Conservation (phyloP, 2,888 invertebrate species). For the Drosophila kanekoi region DNA sequence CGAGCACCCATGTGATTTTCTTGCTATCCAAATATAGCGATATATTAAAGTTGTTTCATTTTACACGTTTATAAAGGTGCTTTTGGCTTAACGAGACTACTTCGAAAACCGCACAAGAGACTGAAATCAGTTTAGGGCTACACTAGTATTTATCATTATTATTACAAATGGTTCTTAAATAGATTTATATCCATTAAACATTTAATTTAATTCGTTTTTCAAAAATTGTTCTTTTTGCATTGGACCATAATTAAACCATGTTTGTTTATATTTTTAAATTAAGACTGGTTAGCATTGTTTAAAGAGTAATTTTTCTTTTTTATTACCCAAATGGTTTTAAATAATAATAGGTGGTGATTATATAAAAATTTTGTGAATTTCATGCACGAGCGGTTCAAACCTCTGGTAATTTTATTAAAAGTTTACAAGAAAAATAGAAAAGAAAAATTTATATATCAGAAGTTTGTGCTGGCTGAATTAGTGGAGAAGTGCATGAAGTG, state of each 20-base stretch:
- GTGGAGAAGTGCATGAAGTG: slow-evolving; percentile 27
- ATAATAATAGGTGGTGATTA: slow-evolving; percentile 26
- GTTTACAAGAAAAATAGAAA: slow-evolving; percentile 3
- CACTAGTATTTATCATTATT: slow-evolving; percentile 19
- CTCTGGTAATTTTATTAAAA: slow-evolving; percentile 18
- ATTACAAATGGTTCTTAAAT: slow-evolving; percentile 46
- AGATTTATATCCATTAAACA: slow-evolving; percentile 25
- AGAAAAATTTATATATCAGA: slow-evolving; percentile 21
- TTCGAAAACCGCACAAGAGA: slow-evolving; percentile 15
- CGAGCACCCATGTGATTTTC: slow-evolving; percentile 33
- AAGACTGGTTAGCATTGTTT: slow-evolving; percentile 62
- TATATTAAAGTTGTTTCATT: slow-evolving; percentile 15
- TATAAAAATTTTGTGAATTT: slow-evolving; percentile 49
- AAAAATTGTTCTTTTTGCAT: slow-evolving; percentile 11
- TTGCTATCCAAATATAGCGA: slow-evolving; percentile 23
- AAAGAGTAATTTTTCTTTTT: slow-evolving; percentile 38
- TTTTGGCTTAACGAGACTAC: slow-evolving; percentile 29
- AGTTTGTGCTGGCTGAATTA: slow-evolving; percentile 40
- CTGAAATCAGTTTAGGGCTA: background rate
- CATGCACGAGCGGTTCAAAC: slow-evolving; percentile 70
- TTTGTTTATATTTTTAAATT: slow-evolving; percentile 32
- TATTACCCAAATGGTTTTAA: slow-evolving; percentile 12
- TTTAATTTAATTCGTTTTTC: slow-evolving; percentile 18
- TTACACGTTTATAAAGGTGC: slow-evolving; percentile 68
- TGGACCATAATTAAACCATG: slow-evolving; percentile 29